Evolutionary conservation across 2,113 vertebrate species (phyloP).

Genomic region (Emydura subglobosa): DNA sequence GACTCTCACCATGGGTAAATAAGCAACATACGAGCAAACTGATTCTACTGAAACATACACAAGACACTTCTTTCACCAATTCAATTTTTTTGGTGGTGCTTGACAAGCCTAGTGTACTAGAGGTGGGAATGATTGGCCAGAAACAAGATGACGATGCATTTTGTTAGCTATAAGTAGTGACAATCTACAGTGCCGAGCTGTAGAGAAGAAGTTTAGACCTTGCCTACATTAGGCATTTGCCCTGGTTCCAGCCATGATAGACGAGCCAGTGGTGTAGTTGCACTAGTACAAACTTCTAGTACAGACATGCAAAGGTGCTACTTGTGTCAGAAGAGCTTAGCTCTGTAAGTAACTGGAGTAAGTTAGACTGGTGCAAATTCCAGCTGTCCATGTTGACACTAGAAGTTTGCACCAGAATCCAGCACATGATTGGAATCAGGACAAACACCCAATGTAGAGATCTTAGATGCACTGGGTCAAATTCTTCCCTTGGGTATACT

Average conservation of each 20-base stretch:
- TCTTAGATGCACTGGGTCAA: not conserved
- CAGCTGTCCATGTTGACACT: not conserved
- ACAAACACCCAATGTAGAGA: not conserved
- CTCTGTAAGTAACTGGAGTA: not conserved
- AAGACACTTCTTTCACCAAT: not conserved
- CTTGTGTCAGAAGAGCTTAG: not conserved
- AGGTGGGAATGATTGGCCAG: not conserved
- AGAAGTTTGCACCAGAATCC: fast-evolving
- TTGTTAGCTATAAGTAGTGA: fast-evolving
- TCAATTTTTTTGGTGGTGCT: not conserved
- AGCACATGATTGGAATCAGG: not conserved
- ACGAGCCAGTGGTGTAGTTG: not conserved
- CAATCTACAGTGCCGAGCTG: not conserved
- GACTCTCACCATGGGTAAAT: not conserved
- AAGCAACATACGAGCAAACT: not conserved
- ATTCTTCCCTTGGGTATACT: not conserved
- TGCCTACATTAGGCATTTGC: fast-evolving
- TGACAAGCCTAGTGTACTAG: not conserved
- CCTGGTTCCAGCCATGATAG: not conserved
- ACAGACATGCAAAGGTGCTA: fast-evolving
- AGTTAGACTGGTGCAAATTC: not conserved
- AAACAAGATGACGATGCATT: not conserved
- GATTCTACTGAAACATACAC: not conserved
- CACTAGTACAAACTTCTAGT: not conserved
- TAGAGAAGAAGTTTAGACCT: not conserved